Percentiles rank a stretch among this genome's conserved stretches.
Evolutionary conservation across 2,113 vertebrate species (phyloP).

Genomic region (Alethe castanea): DNA sequence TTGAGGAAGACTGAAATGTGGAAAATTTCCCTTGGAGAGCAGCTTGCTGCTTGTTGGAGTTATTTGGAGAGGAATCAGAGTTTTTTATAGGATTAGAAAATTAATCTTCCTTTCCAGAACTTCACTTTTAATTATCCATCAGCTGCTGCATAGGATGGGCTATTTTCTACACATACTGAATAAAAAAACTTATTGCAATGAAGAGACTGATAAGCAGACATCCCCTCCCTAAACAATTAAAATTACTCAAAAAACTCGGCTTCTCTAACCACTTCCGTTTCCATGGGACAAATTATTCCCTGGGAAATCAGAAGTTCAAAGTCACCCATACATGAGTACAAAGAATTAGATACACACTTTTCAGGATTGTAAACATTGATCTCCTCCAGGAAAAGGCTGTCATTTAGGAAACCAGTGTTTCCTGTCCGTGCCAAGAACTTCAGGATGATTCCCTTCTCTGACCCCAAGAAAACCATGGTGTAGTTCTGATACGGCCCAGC

Average conservation of each 20-base stretch:
- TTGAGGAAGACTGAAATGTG: slow-evolving; percentile 2
- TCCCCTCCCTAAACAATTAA: neutral
- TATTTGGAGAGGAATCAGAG: slow-evolving; percentile 13
- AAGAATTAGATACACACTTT: slow-evolving; percentile 81
- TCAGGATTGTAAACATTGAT: slow-evolving; percentile 94
- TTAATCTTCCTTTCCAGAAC: slow-evolving; percentile 43
- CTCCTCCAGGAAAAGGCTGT: slow-evolving; percentile 97
- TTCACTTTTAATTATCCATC: slow-evolving; percentile 17
- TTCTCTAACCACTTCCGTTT: neutral
- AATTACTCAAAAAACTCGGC: neutral
- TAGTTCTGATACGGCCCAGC: slow-evolving; percentile 91
- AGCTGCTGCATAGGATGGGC: neutral
- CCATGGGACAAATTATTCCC: neutral
- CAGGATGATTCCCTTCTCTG: slow-evolving; percentile 94
- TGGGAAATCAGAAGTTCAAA: slow-evolving; percentile 25
- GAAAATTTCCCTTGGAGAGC: neutral
- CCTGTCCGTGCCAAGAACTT: slow-evolving; percentile 94
- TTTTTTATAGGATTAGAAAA: slow-evolving; percentile 44
- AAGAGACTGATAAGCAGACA: slow-evolving; percentile 34
- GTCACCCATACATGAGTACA: neutral
- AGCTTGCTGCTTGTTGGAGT: neutral
- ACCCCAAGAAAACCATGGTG: slow-evolving; percentile 95
- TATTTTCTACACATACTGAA: neutral
- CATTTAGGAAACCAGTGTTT: slow-evolving; percentile 89
- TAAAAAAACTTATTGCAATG: neutral